Conservation (phyloP, 2,113 vertebrate species). For the Brachirus orientalis region DNA sequence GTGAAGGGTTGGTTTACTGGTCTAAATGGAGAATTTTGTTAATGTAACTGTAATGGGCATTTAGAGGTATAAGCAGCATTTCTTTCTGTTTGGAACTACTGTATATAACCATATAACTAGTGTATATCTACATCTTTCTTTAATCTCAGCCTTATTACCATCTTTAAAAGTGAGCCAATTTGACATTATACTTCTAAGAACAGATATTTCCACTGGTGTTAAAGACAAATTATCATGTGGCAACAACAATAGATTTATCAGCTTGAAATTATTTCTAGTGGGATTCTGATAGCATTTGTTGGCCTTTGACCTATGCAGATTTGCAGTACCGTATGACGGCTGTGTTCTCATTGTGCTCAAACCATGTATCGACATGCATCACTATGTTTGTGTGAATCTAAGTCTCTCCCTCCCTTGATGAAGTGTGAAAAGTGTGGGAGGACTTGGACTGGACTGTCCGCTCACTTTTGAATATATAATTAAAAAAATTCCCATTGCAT, state of each 20-base stretch:
- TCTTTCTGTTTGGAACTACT: too few species aligned
- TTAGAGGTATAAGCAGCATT: neutral
- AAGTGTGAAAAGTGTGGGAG: conserved; percentile 71
- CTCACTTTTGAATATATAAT: conserved; percentile 49
- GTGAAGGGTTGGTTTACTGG: conserved; percentile 26
- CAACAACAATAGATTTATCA: conserved; percentile 17
- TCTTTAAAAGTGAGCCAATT: too few species aligned
- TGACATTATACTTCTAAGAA: neutral
- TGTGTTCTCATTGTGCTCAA: conserved; percentile 15
- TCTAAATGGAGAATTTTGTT: conserved; percentile 28
- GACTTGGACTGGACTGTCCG: conserved; percentile 58
- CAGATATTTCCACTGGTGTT: conserved; percentile 1
- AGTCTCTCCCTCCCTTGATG: conserved; percentile 35
- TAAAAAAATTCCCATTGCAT: conserved; percentile 37
- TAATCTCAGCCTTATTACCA: too few species aligned
- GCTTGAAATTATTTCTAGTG: conserved; percentile 8
- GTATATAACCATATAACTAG: too few species aligned
- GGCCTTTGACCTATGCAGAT: conserved; percentile 21
- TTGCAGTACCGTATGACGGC: conserved; percentile 1
- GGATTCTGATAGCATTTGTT: neutral
- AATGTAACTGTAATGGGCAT: neutral
- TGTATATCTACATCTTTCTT: too few species aligned
- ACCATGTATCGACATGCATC: conserved; percentile 24
- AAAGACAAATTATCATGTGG: conserved; percentile 8
- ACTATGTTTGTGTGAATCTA: conserved; percentile 13